Base-by-base conservation (phyloP, 2,888 invertebrate species). In the Apotomis betuletana region DNA sequence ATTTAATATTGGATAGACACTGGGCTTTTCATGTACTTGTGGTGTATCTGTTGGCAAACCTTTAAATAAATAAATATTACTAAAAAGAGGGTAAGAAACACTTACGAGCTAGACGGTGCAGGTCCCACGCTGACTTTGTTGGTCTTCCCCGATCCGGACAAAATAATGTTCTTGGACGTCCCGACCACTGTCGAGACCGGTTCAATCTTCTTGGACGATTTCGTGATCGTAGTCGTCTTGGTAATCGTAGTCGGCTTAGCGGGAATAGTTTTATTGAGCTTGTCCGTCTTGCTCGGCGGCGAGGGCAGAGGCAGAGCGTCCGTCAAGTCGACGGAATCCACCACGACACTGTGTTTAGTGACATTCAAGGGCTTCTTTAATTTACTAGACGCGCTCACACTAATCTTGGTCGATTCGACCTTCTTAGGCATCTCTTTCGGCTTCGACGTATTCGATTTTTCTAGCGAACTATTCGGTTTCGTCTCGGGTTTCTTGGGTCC, bases 101-200 rank as follows among this genome's bases (percentile, higher is more conserved):
- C 70, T 70, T 61, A 70, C 70, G 65, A 55, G 49, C 41, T 70
- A 55, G 70, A 57, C 0, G 70, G 65, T 38, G 70, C 51, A 3
- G 55, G 5, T 60, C 52, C 57, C 36, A 65, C 62, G 58, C 41
- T 15, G 54, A 44, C 10, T 57, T 51, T 10, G 71, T 55, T 6
- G 73, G 72, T 49, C 63, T 76, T 78, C 4, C 77, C 78, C 9
- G 67, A 52, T 3, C 74, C 76, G 61, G 78, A 79, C 13, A 83
- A 75, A 6, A 83, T 75, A 36, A 86, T 83, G 68, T 78, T 80
- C 74, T 83, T 84, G 5, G 83, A 80, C 5, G 75, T 74, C 9
- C 76, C 77, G 36, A 67, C 69, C 5, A 76, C 61, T 9, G 75
- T 76, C 46, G 67, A 13, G 9, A 64, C 12, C n/a, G 58, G 4